Percentiles rank a stretch among this genome's conserved stretches.
Evolutionary conservation across 2,113 vertebrate species (phyloP).

Genomic region (Chionis minor): DNA sequence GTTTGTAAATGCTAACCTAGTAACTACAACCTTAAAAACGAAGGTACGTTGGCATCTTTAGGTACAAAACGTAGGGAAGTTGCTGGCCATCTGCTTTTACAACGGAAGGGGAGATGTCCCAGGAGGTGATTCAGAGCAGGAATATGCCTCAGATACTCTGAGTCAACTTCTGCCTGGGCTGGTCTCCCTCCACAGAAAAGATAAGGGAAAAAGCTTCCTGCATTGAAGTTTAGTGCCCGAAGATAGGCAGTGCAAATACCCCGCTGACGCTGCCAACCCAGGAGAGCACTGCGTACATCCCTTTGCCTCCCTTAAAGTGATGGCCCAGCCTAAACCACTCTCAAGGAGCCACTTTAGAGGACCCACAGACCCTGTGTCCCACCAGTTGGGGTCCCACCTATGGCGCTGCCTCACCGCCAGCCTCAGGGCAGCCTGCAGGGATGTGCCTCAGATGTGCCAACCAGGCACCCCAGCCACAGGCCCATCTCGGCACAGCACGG

Average conservation of each 20-base stretch:
- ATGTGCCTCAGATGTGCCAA: too few relatives aligned
- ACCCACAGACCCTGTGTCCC: background rate
- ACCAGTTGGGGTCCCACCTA: background rate
- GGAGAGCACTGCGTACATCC: background rate
- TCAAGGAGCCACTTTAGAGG: background rate
- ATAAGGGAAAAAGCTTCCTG: background rate
- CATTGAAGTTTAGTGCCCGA: background rate
- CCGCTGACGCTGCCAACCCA: background rate
- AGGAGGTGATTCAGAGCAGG: background rate
- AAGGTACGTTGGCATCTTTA: background rate
- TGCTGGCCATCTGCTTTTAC: background rate
- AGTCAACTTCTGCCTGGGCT: background rate
- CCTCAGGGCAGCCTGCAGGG: background rate
- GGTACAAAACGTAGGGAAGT: background rate
- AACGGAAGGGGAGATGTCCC: background rate
- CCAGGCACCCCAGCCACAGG: background rate
- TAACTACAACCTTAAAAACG: background rate
- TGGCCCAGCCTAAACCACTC: background rate
- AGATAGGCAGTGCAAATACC: background rate
- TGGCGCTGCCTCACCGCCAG: rapidly evolving
- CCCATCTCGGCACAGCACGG: rapidly evolving
- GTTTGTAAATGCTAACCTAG: background rate
- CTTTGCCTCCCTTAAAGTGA: background rate
- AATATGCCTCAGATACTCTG: background rate
- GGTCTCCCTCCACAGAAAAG: background rate